Base-by-base conservation (phyloP, 2,113 vertebrate genomes). In the Labrus mixtus region DNA sequence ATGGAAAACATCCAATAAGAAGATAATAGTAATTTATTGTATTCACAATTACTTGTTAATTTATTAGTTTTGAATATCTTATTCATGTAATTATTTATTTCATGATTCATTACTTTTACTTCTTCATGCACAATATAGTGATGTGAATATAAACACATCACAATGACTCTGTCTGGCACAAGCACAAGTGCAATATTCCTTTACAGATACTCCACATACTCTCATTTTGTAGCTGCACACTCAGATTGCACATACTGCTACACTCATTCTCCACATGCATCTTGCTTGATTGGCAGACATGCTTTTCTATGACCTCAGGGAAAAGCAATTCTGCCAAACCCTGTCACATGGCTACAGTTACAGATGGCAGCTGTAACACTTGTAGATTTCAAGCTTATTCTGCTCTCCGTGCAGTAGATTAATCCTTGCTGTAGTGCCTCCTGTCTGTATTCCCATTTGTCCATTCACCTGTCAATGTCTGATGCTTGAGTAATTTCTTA, bases 251-350 rank as follows among this genome's bases (percentile, higher is more conserved):
- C 79, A 83, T 69, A 56, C 53, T 25, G 74, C 81, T 73, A 8
- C 71, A 69, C 67, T 72, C 81, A 90, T 88, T 86, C 60, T 75
- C 53, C 72, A 71, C 76, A 63, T 79, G 81, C 77, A 37, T 78
- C 58, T 63, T 74, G 87, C 90, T 93, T 91, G 90, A 93, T 93
- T 85, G 82, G 67, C 73, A 8, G 51, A 50, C 39, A 72, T 87
- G 91, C 90, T 92, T 91, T 91, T 88, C 85, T 73, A 71, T 70
- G 69, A 68, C 23, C 69, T 68, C 60, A 65, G 59, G 59, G 84
- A 84, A 90, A 92, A 93, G 90, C 88, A 84, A 53, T 84, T 79
- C 85, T 90, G 87, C 91, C 85, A 90, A 92, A 93, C 86, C 12
- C 51, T 66, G 72, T 79, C 70, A 82, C 76, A 12, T 70, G 73